Percentiles rank a stretch among this genome's conserved stretches.
Conservation (phyloP, 2,113 vertebrate species). For the Ploceus nigricollis region DNA sequence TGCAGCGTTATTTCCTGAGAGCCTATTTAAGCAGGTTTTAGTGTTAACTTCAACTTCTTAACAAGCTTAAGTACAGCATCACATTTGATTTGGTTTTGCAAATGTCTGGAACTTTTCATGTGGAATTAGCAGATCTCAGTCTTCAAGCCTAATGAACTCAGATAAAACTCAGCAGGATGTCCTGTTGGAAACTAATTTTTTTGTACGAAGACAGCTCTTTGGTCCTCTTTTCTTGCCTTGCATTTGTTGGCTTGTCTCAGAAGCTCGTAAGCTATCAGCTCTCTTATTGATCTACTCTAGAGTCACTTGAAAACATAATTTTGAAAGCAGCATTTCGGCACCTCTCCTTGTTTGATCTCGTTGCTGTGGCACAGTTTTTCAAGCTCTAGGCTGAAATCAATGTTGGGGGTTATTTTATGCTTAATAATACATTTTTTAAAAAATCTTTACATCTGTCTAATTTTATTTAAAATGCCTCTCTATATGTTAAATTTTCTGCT, state of each 20-base stretch:
- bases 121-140: slow-evolving; percentile 49
- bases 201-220: slow-evolving; percentile 7
- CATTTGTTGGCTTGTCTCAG: slow-evolving; percentile 38
- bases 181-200: slow-evolving; percentile 47
- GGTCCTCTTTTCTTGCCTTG: slow-evolving; percentile 17
- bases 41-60: slow-evolving; percentile 13
- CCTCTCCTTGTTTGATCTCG: not conserved
- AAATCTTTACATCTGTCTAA: slow-evolving; percentile 16
- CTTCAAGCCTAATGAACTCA: slow-evolving; percentile 48
- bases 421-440: not conserved
- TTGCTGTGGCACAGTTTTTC: slow-evolving; percentile 20
- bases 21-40: slow-evolving; percentile 30
- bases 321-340: slow-evolving; percentile 25
- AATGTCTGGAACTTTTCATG: slow-evolving; percentile 36
- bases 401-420: not conserved
- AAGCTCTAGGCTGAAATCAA: not conserved
- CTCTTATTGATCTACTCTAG: slow-evolving; percentile 21
- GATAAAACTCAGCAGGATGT: slow-evolving; percentile 38
- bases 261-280: slow-evolving; percentile 17
- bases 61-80: slow-evolving; percentile 13
- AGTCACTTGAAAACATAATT: slow-evolving; percentile 47
- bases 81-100: not conserved
- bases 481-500: slow-evolving; percentile 10
- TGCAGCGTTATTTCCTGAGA: not conserved
- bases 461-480: not conserved